These are phyloP conservation scores for Orbicella faveolata DNA, from an alignment of 64 coral and sea anemone species.

Conservation along the genomic window DNA sequence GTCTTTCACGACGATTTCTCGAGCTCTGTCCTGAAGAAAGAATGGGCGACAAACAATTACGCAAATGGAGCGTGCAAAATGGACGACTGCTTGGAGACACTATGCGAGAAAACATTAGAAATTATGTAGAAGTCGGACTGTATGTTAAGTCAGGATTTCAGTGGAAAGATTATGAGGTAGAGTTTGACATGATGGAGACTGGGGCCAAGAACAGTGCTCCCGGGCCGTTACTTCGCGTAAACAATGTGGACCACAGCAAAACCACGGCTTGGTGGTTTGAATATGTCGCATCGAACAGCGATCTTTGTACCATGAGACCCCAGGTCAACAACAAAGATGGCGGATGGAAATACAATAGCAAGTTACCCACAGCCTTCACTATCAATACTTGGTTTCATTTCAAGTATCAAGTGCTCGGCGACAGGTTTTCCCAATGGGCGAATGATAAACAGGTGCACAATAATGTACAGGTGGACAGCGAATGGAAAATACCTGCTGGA, in stretches of 20 bases:
- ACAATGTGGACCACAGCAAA: neutral
- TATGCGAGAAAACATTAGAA: neutral
- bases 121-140: neutral
- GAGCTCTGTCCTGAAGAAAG: neutral
- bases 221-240: constrained; percentile 59
- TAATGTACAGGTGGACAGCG: constrained; percentile 39
- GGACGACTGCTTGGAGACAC: constrained; percentile 5
- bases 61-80: constrained; percentile 1
- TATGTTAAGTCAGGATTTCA: neutral
- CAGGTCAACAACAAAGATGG: constrained; percentile 45
- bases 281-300: constrained; percentile 4
- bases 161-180: constrained; percentile 11
- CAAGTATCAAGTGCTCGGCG: constrained; percentile 51
- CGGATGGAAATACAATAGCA: constrained; percentile 56
- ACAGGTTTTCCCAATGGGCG: constrained; percentile 70
- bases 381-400: constrained; percentile 70
- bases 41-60: neutral
- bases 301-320: constrained; percentile 61
- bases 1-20: constrained; percentile 29
- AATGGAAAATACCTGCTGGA: constrained; percentile 63
- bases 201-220: constrained; percentile 19
- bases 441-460: constrained; percentile 59
- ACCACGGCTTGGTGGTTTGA: constrained; percentile 87
- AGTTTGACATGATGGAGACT: constrained; percentile 39
- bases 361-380: constrained; percentile 38